Evolutionary conservation across 1,140 invertebrate species (phyloP).

Genomic region (Homarus americanus): DNA sequence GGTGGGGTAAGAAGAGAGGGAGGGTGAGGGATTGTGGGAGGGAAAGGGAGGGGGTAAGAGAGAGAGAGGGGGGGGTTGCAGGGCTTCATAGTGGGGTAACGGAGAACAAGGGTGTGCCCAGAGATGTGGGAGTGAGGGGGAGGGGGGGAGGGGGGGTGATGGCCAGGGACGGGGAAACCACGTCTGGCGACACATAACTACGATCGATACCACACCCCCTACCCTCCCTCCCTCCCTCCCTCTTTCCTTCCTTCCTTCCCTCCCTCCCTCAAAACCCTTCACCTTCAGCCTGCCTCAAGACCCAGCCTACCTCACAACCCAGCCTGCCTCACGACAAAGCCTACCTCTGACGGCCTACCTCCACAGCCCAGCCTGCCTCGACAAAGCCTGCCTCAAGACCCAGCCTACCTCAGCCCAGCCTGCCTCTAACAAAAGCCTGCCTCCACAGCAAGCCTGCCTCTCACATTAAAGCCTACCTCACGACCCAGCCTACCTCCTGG

Average conservation of each 20-base stretch:
- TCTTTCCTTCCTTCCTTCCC: not conserved
- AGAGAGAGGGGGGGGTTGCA: no score
- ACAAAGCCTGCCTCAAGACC: no score
- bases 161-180: not conserved
- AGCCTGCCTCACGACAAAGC: no score
- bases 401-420: no score
- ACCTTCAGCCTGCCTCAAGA: not conserved
- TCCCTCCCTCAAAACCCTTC: not conserved
- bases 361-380: no score
- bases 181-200: not conserved
- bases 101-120: not conserved
- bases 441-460: no score
- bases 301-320: no score
- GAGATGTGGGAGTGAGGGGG: not conserved
- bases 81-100: no score
- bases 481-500: conserved; percentile 1
- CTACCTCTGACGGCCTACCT: no score
- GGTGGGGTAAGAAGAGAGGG: not conserved
- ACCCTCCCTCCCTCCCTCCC: not conserved
- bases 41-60: no score
- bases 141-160: not conserved
- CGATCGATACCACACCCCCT: not conserved
- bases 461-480: no score
- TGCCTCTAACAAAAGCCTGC: no score
- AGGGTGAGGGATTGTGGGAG: not conserved